These are phyloP conservation scores for Amphiprion ocellaris DNA, from an alignment of 2,113 vertebrate species.

Conservation along the genomic window DNA sequence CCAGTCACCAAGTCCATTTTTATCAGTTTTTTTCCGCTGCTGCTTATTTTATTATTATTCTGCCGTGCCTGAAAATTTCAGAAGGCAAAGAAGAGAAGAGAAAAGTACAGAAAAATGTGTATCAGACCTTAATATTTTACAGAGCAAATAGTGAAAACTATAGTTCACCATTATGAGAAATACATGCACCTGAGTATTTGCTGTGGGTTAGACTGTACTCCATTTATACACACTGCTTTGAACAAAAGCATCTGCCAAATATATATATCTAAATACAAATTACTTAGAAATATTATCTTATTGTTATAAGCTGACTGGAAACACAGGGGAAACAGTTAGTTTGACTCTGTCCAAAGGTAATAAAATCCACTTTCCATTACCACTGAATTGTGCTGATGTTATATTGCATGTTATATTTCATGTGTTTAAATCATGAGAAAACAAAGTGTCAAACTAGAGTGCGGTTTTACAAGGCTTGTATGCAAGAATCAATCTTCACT, in stretches of 20 bases:
- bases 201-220: too few species aligned
- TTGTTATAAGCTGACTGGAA: not conserved
- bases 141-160: not conserved
- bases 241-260: too few species aligned
- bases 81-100: not conserved
- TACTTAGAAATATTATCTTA: too few species aligned
- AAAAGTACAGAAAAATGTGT: constrained; percentile 4
- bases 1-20: not conserved
- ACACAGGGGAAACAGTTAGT: not conserved
- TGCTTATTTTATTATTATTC: not conserved
- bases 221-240: too few species aligned
- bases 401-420: too few species aligned
- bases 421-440: too few species aligned
- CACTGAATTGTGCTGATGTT: too few species aligned
- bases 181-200: not conserved
- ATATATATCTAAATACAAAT: too few species aligned
- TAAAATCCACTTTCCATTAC: not conserved
- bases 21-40: too few species aligned
- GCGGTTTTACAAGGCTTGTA: too few species aligned
- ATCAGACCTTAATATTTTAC: not conserved
- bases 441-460: too few species aligned
- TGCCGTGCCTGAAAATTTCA: not conserved
- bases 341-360: not conserved
- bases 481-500: not conserved
- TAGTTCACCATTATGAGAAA: constrained; percentile 1